Percentiles rank a stretch among this genome's conserved stretches.
Conservation (phyloP, 2,797 vertebrate genomes). For the Carapus acus region DNA sequence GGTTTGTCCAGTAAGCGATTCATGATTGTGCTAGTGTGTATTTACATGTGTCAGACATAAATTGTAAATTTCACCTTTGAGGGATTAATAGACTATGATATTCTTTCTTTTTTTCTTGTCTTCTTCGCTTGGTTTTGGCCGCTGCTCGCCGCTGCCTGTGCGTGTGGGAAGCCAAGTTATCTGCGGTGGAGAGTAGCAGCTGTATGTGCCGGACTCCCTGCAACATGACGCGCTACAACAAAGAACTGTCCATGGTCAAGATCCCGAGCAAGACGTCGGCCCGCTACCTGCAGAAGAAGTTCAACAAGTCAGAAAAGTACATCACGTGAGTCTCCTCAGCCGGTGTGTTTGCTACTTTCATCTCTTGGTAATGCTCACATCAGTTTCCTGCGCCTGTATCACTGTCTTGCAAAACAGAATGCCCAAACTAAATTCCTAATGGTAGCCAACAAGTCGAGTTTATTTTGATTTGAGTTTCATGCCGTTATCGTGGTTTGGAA, state of each 20-base stretch:
- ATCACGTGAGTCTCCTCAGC: slow-evolving; percentile 81
- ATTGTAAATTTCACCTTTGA: too few relatives aligned
- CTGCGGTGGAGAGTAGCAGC: slow-evolving; percentile 85
- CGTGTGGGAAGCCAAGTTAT: slow-evolving; percentile 83
- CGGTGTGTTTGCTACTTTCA: not conserved
- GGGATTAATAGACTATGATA: too few relatives aligned
- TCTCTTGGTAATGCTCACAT: too few relatives aligned
- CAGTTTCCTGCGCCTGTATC: too few relatives aligned
- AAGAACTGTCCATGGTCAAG: slow-evolving; percentile 99
- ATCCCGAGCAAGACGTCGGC: slow-evolving; percentile 98
- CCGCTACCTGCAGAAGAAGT: slow-evolving; percentile 98
- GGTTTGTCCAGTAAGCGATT: too few relatives aligned
- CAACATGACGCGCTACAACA: slow-evolving; percentile 97
- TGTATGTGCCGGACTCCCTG: slow-evolving; percentile 94
- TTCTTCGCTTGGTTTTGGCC: not conserved
- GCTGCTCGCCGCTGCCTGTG: slow-evolving; percentile 3
- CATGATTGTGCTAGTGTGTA: too few relatives aligned
- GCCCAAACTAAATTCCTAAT: too few relatives aligned
- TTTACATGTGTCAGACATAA: too few relatives aligned
- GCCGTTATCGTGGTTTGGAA: too few relatives aligned
- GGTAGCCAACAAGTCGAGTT: too few relatives aligned
- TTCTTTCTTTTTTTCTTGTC: slow-evolving; percentile 13
- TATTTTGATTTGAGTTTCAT: too few relatives aligned
- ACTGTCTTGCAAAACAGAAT: too few relatives aligned
- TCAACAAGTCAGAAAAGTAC: slow-evolving; percentile 98